phyloP scores from a whole-genome alignment of 2,888 invertebrate genomes.

The Tetragonula carbonaria region DNA sequence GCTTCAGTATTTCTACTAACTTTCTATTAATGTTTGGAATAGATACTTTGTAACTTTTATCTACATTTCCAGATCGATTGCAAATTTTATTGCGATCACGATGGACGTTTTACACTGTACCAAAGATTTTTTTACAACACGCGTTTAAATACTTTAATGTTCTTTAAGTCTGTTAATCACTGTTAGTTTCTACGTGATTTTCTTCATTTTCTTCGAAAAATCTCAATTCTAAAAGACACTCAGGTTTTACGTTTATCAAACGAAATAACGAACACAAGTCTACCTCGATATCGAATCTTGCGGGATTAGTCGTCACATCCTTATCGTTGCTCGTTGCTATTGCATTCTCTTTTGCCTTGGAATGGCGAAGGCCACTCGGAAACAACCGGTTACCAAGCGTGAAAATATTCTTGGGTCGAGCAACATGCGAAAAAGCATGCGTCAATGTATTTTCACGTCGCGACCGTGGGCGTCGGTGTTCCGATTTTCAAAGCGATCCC shows the following conservation, averaged over 20 bases:
- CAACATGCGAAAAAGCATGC: not conserved
- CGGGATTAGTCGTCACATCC: not conserved
- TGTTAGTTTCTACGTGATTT: not conserved
- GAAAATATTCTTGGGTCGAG: constrained; percentile 1
- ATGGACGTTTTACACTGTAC: too few relatives aligned
- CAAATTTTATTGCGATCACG: too few relatives aligned
- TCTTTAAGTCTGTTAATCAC: not conserved
- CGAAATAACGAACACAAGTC: not conserved
- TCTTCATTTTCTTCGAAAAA: not conserved
- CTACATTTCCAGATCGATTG: too few relatives aligned
- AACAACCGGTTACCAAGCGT: constrained; percentile 6
- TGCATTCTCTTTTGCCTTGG: constrained; percentile 11
- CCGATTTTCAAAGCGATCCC: not conserved
- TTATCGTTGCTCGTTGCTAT: not conserved
- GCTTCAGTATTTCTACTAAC: too few relatives aligned
- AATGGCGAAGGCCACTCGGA: constrained; percentile 8
- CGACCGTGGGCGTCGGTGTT: not conserved
- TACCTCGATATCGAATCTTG: not conserved
- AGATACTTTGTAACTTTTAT: too few relatives aligned
- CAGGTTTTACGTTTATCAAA: not conserved
- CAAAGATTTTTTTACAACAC: too few relatives aligned
- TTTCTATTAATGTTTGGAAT: too few relatives aligned
- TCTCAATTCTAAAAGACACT: not conserved
- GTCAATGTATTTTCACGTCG: constrained; percentile 10
- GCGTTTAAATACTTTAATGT: not conserved